Conservation (phyloP, 2,113 vertebrate species). For the Scolopax mira region DNA sequence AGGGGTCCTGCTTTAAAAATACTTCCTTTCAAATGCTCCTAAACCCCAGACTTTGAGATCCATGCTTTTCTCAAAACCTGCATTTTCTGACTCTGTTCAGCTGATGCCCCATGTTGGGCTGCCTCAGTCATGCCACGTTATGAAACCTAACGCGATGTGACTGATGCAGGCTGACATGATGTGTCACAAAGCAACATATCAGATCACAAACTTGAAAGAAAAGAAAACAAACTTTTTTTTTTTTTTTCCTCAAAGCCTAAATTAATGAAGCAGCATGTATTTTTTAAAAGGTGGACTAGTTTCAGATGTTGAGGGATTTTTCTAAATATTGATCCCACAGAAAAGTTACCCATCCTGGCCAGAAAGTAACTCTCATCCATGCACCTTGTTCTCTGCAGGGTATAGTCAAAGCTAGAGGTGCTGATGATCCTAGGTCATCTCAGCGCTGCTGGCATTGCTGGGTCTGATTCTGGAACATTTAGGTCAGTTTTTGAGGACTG, state of each 20-base stretch:
- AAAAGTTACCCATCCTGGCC: neutral
- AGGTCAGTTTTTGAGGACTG: neutral
- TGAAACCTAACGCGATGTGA: conserved; percentile 57
- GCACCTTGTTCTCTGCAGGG: neutral
- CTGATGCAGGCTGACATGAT: conserved; percentile 62
- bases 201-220: conserved; percentile 59
- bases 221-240: conserved; percentile 37
- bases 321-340: neutral
- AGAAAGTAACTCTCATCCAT: neutral
- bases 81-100: conserved; percentile 31
- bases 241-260: conserved; percentile 11
- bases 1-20: too few relatives aligned
- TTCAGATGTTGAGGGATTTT: neutral
- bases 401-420: neutral
- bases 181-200: conserved; percentile 70
- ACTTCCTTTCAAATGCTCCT: too few relatives aligned
- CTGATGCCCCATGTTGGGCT: conserved; percentile 51
- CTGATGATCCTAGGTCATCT: neutral
- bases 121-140: conserved; percentile 62
- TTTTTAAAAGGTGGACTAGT: conserved; percentile 18
- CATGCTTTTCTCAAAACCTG: neutral
- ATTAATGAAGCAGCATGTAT: conserved; percentile 46
- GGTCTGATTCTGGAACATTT: neutral
- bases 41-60: neutral
- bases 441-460: neutral